Percentiles rank a stretch among this genome's conserved stretches.
Evolutionary conservation across 2,888 invertebrate species (phyloP).

Genomic region (Oxytorus armatus): DNA sequence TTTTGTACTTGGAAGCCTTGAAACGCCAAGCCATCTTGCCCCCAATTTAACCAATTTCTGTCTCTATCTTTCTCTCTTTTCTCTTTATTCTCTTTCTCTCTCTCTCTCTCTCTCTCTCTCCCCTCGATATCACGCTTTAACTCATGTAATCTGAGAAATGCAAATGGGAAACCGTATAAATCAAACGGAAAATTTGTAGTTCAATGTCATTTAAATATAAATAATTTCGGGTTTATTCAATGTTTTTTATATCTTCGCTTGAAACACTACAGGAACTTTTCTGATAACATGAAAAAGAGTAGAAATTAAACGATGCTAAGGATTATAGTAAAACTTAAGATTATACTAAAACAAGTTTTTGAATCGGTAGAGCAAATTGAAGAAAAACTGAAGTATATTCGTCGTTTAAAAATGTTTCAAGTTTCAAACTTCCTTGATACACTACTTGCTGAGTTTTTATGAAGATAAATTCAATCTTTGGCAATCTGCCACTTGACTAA

Average conservation of each 20-base stretch:
- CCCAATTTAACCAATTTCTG: constrained; percentile 51
- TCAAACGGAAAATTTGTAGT: background rate
- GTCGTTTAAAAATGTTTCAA: no score
- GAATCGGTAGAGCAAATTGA: no score
- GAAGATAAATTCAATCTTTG: no score
- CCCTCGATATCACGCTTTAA: constrained; percentile 70
- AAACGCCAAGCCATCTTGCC: constrained; percentile 95
- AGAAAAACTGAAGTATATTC: no score
- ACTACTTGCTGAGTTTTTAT: no score
- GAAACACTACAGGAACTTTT: no score
- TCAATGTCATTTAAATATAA: background rate
- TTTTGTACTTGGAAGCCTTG: constrained; percentile 99
- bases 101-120: constrained; percentile 59
- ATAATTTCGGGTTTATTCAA: background rate
- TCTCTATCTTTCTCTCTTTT: constrained; percentile 54
- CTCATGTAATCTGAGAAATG: constrained; percentile 81
- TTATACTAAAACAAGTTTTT: no score
- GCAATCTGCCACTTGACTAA: no score
- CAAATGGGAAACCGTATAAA: constrained; percentile 43
- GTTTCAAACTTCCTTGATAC: no score
- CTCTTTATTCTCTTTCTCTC: constrained; percentile 43
- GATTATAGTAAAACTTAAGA: no score
- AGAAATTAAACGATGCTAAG: no score
- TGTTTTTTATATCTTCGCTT: background rate
- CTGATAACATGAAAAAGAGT: no score